Percentiles rank a stretch among this genome's conserved stretches.
phyloP scores from a whole-genome alignment of 2,888 invertebrate species.

The Folsomia manolachei region DNA sequence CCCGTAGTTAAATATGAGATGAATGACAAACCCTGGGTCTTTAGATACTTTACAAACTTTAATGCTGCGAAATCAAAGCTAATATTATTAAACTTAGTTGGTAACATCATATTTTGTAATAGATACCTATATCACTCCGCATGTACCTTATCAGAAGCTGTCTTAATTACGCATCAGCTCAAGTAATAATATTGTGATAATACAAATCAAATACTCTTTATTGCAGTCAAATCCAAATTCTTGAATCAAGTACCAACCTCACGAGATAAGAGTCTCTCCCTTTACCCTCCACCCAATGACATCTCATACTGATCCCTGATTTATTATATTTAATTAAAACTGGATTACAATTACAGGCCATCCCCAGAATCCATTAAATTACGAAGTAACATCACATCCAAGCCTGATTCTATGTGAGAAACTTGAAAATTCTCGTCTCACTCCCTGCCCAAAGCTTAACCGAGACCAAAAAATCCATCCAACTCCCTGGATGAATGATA shows the following conservation, averaged over 20 bases:
- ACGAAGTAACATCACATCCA: background rate
- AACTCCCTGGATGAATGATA: too few species aligned
- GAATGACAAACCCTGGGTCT: conserved; percentile 60
- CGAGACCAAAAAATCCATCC: background rate
- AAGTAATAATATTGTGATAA: background rate
- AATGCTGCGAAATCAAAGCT: background rate
- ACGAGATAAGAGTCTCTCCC: background rate
- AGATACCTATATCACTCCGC: too few species aligned
- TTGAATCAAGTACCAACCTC: background rate
- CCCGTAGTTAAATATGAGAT: conserved; percentile 70
- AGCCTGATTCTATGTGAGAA: background rate
- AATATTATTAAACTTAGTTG: background rate
- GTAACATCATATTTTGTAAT: background rate
- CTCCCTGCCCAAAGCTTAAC: background rate
- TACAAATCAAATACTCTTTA: background rate
- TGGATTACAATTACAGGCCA: background rate
- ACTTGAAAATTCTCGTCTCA: background rate
- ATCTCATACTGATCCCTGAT: background rate
- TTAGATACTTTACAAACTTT: conserved; percentile 35
- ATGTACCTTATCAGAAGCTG: background rate
- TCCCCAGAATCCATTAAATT: background rate
- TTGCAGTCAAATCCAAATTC: background rate
- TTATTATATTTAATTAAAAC: background rate
- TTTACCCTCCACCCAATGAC: background rate
- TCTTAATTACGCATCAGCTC: background rate